Percentiles rank a stretch among this genome's conserved stretches.
Evolutionary conservation across 2,888 invertebrate genomes (phyloP).

Genomic region (Aphidoletes aphidimyza): DNA sequence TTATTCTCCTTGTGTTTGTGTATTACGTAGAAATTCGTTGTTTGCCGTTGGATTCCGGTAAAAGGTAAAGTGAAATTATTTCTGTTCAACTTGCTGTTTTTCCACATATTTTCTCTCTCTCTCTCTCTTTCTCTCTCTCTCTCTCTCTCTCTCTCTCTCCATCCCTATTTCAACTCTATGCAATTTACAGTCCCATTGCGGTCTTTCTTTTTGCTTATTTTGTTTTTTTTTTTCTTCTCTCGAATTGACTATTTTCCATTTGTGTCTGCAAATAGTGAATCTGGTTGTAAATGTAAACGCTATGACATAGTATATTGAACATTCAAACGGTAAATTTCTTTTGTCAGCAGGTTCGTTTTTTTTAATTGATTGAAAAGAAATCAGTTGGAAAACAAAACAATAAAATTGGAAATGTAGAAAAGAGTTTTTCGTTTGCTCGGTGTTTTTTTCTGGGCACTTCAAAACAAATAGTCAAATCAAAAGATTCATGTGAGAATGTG

Average conservation of each 20-base stretch:
- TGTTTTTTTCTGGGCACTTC: not conserved
- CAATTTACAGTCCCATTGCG: not conserved
- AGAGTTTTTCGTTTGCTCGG: not conserved
- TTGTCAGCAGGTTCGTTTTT: constrained; percentile 49
- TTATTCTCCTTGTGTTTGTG: not conserved
- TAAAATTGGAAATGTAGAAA: not conserved
- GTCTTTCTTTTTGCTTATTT: not conserved
- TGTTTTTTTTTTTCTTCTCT: not conserved
- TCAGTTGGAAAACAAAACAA: not conserved
- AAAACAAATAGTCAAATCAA: not conserved
- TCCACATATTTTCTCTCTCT: not conserved
- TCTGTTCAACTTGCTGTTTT: constrained; percentile 41
- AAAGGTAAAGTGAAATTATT: constrained; percentile 53
- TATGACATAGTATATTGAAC: constrained; percentile 53
- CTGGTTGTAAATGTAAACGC: constrained; percentile 19
- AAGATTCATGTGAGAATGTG: not conserved
- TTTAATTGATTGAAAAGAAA: constrained; percentile 43
- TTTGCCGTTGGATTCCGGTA: constrained; percentile 50
- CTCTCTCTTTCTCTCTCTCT: not conserved
- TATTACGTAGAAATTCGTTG: not conserved
- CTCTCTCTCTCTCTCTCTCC: not conserved
- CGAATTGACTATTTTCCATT: not conserved
- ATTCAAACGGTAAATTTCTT: constrained; percentile 41
- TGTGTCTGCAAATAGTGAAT: not conserved
- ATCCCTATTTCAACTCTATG: not conserved